Conservation (phyloP, 2,888 invertebrate genomes). For the Cheilosia scutellata region DNA sequence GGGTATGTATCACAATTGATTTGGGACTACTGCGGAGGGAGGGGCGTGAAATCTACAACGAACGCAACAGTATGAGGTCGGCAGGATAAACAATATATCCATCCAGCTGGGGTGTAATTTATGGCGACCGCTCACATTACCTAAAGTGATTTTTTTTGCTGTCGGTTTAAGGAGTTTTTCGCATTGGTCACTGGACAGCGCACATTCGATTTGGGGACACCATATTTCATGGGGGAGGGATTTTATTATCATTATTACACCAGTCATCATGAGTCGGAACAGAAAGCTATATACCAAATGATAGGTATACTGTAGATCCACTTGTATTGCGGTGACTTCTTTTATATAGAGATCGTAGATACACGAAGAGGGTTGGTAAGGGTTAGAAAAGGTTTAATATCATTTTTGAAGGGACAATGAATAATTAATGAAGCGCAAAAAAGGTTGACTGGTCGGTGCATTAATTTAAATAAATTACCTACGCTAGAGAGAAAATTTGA, state of each 20-base stretch:
- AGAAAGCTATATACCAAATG: conserved; percentile 3
- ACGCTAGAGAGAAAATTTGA: background rate
- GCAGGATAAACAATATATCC: background rate
- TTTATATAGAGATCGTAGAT: conserved; percentile 20
- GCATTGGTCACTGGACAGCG: conserved; percentile 5
- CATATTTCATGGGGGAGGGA: background rate
- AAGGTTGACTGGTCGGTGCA: background rate
- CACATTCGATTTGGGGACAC: conserved; percentile 8
- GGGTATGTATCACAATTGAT: conserved; percentile 38
- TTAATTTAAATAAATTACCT: conserved; percentile 34
- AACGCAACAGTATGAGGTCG: conserved; percentile 30
- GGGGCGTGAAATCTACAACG: background rate
- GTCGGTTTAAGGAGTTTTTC: background rate
- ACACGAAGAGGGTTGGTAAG: conserved; percentile 24
- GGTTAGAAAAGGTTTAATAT: conserved; percentile 15
- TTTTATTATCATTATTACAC: conserved; percentile 34
- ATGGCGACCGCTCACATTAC: conserved; percentile 30
- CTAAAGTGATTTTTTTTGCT: conserved; percentile 23
- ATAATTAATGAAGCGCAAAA: conserved; percentile 19
- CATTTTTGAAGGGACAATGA: conserved; percentile 20
- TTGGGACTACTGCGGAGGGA: background rate
- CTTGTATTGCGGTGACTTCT: background rate
- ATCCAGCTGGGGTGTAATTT: conserved; percentile 32
- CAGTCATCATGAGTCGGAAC: conserved; percentile 33
- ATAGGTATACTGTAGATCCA: background rate